Evolutionary conservation across 1,140 invertebrate species (phyloP).

Genomic region (Atta colombica): DNA sequence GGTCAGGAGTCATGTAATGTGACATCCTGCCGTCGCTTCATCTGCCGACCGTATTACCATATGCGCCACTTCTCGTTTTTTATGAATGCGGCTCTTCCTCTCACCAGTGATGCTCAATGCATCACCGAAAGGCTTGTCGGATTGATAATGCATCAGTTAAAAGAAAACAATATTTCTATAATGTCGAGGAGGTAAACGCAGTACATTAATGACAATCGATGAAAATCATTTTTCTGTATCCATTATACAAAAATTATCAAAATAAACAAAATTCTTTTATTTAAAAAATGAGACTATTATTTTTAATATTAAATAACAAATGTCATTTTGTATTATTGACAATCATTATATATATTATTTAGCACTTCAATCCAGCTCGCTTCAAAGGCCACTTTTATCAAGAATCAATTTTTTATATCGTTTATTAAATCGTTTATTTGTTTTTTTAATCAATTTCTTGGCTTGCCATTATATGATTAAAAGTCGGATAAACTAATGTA

Average conservation of each 20-base stretch:
- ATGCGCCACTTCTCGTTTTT: slow-evolving; percentile 65
- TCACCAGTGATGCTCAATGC: slow-evolving; percentile 45
- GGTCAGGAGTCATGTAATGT: slow-evolving; percentile 82
- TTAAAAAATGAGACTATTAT: background rate
- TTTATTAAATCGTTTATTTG: background rate
- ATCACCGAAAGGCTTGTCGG: background rate
- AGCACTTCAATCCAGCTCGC: too few species aligned
- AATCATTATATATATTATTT: too few species aligned
- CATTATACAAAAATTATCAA: background rate
- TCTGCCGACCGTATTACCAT: slow-evolving; percentile 78
- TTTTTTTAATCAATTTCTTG: background rate
- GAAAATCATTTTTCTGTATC: background rate
- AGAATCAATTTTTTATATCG: background rate
- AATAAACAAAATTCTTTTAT: background rate
- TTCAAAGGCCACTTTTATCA: background rate
- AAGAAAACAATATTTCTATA: slow-evolving; percentile 1
- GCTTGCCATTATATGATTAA: background rate
- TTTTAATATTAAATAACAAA: background rate
- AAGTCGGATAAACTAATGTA: background rate
- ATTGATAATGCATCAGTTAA: background rate
- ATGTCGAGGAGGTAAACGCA: background rate
- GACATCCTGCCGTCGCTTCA: slow-evolving; percentile 83
- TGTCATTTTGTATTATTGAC: too few species aligned
- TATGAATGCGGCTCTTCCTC: slow-evolving; percentile 62
- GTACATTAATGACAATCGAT: background rate